Evolutionary conservation across 2,113 vertebrate genomes (phyloP).

Genomic region (Falcunculus frontatus): DNA sequence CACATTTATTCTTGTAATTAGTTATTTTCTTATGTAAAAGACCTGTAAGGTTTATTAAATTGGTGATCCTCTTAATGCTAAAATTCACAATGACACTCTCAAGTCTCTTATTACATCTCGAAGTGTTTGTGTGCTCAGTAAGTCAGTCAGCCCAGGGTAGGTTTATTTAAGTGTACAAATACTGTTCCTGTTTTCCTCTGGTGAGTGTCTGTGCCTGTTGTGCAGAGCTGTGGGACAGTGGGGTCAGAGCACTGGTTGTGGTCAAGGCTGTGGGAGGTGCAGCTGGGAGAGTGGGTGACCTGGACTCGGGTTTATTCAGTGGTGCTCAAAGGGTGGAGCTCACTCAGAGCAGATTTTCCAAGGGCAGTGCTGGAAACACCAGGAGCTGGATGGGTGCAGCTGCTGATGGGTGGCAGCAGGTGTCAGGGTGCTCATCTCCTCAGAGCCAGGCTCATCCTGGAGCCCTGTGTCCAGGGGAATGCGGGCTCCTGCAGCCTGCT

Average conservation of each 20-base stretch:
- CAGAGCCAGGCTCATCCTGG: not conserved
- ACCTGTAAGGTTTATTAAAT: not conserved
- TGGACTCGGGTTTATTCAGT: not conserved
- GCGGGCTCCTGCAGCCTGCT: not conserved
- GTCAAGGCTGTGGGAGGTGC: not conserved
- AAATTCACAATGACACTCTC: not conserved
- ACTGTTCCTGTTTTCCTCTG: not conserved
- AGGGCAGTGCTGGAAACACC: not conserved
- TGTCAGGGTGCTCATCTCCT: not conserved
- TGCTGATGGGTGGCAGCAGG: not conserved
- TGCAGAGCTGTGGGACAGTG: not conserved
- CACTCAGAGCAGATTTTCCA: fast-evolving
- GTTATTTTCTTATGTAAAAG: not conserved
- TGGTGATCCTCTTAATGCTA: not conserved
- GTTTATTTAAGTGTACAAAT: not conserved
- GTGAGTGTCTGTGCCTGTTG: not conserved
- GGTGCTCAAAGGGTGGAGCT: not conserved
- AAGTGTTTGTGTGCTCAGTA: not conserved
- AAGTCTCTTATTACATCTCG: not conserved
- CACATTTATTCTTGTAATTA: not conserved
- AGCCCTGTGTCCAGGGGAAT: not conserved
- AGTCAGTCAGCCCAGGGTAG: not conserved
- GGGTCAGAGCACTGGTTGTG: not conserved
- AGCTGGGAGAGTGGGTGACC: not conserved
- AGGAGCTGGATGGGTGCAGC: not conserved